Base-by-base conservation (phyloP, 2,797 vertebrate species). In the Pterois miles region DNA sequence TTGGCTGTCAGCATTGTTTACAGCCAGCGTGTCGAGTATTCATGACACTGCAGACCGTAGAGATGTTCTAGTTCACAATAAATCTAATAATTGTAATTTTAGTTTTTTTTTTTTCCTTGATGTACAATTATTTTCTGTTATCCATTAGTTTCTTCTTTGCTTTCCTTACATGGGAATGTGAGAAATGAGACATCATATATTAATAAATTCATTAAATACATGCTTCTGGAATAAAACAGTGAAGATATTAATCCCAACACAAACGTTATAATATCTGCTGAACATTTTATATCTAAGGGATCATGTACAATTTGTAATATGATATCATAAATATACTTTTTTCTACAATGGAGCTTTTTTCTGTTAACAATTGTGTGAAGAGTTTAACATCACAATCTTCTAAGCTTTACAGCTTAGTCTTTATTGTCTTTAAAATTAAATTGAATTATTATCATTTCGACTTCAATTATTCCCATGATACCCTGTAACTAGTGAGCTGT, bases 1-100 rank as follows among this genome's bases (percentile, higher is more conserved):
- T 29, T 71, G 71, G 81, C 29, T 81, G 71, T 65, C 57, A 63
- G 8, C 36, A 40, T 66, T 27, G 60, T 68, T 71, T 72, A 33
- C 38, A 78, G 43, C 31, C 27, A 52, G 38, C 54, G 27, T 18
- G 14, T 22, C 62, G 20, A 46, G 23, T 56, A 4, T 71, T 68
- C 29, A 11, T 66, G 36, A 65, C 6, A 59, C 34, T 6, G 16
- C 3, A 36, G 4, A 53, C 20, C 23, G 38, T 3, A 4, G 34
- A 57, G 38, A 7, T 14, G 1, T 57, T 38, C 12, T 10, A 20
- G 13, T 71, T 29, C 57, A 56, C 7, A 25, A 33, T 18, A 25
- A 11, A n/a, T 22, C 2, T 38, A 65, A 40, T 48, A 13, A 43
- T 25, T 50, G 14, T 40, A 5, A 60, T 52, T 50, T 48, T n/a